Evolutionary conservation across 2,113 vertebrate genomes (phyloP).

Genomic region (Periophthalmodon schlosseri): DNA sequence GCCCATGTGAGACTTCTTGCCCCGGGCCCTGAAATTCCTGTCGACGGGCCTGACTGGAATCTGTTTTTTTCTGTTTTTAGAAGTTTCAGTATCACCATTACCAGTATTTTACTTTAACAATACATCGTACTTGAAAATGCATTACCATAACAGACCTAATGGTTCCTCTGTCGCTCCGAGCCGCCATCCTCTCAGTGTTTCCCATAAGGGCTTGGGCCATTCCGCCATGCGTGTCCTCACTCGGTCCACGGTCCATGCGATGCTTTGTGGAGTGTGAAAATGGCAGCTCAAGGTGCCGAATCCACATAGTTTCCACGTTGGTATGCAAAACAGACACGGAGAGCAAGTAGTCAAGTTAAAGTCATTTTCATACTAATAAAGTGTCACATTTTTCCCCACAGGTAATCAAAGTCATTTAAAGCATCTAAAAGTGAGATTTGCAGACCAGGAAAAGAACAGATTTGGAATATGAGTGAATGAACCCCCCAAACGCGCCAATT

Average conservation of each 20-base stretch:
- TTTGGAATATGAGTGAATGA: neutral
- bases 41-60: too few species aligned
- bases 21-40: too few species aligned
- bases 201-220: neutral
- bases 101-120: too few species aligned
- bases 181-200: constrained; percentile 7
- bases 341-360: constrained; percentile 4
- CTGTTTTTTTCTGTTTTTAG: too few species aligned
- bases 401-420: neutral
- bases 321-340: constrained; percentile 5
- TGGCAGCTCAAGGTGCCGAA: constrained; percentile 28
- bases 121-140: too few species aligned
- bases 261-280: constrained; percentile 51
- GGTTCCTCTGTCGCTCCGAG: neutral
- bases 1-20: too few species aligned
- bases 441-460: neutral
- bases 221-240: neutral
- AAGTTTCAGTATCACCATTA: too few species aligned
- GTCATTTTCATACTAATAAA: neutral
- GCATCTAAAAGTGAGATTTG: neutral
- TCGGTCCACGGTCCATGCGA: constrained; percentile 14
- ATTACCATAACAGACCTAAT: too few species aligned
- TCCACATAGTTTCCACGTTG: constrained; percentile 19
- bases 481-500: too few species aligned
- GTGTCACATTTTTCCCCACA: neutral